Base-by-base conservation (phyloP, 2,888 invertebrate species). In the Dorcus parallelipipedus region DNA sequence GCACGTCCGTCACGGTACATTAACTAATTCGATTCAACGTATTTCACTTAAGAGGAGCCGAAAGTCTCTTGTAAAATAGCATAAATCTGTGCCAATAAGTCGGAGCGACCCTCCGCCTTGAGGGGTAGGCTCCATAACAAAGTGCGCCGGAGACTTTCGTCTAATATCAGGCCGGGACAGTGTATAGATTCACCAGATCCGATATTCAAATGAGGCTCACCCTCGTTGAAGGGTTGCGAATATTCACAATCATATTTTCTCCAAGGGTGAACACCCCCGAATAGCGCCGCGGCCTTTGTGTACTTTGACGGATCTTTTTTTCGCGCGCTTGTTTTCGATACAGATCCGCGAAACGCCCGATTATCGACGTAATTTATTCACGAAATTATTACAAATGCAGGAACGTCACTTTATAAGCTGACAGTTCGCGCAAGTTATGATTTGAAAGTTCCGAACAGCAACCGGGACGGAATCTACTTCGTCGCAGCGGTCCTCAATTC, bases 211-310 rank as follows among this genome's bases (percentile, higher is more conserved):
- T 73, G 71, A 73, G 67, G 66, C 67, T 69, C 69, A 70, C 71
- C 71, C 70, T 68, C 67, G 71, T 67, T 72, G 73, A 73, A 73
- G 73, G 73, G 73, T 73, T 73, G 72, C 71, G 70, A 72, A 72
- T 71, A 73, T 73, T 72, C 72, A 71, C 72, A 73, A 73, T 73
- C 73, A 71, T 72, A 73, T 73, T 73, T 73, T 73, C 72, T 72
- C 72, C 73, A 73, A 73, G 73, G 72, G 72, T 73, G 73, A 72
- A 73, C 72, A 73, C 71, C 70, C 70, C 66, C 63, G 58, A 57
- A 59, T 59, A 55, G 62, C 64, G 47, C 58, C 17, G 45, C 45
- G 45, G 67, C 69, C 69, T 71, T 71, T 70, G 69, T 70, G 68
- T 71, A 66, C 62, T 68, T 67, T 60, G 63, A 60, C 67, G 64